Evolutionary conservation across 2,888 invertebrate genomes (phyloP), one percentile per base, ranked within the genome.

Genomic region (Ganaspis brasiliensis): DNA sequence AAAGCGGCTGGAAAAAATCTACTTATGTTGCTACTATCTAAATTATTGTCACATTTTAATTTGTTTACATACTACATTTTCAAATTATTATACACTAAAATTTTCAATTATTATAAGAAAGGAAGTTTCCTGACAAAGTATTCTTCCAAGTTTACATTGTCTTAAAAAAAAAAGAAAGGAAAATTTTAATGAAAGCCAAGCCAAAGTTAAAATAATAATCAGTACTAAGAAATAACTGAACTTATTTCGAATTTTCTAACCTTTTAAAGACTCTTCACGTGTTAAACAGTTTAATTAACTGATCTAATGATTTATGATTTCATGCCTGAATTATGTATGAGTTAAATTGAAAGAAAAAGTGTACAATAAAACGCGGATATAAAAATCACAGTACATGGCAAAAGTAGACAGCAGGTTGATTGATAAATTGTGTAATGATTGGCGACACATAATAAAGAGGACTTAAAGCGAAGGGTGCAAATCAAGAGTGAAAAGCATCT

Each of bases 391-490:
- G 83, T 89, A 87, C 88, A 88, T 86, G 83, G 89, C 88, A 89
- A 89, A 89, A 89, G 88, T 89, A 88, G 89, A 79, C 87, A 87
- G 87, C 83, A 85, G 83, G 83, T 87, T 87, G 85, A 88, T 85
- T 67, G 14, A 55, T 49, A 74, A 14, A 35, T 40, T 16, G 56
- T 72, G 21, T 40, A 45, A 71, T 31, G 10, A 72, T 61, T 45
- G 67, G 67, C 26, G 24, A 67, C 24, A 45, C n/a, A 26, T 40
- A 45, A 9, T 16, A n/a, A 19, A 16, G 24, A 49, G 9, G 24
- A 67, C 9, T 45, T 24, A 8, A 67, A 67, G 26, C 26, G 19
- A 49, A 26, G 6, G 37, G 45, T 67, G 40, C 45, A 67, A 67
- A 45, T n/a, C 14, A 67, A 67, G 24, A 24, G 16, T 40, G 16